Percentiles rank a stretch among this genome's conserved stretches.
These are phyloP conservation scores for Candoia aspera DNA, from an alignment of 2,113 vertebrate genomes.

Conservation along the genomic window DNA sequence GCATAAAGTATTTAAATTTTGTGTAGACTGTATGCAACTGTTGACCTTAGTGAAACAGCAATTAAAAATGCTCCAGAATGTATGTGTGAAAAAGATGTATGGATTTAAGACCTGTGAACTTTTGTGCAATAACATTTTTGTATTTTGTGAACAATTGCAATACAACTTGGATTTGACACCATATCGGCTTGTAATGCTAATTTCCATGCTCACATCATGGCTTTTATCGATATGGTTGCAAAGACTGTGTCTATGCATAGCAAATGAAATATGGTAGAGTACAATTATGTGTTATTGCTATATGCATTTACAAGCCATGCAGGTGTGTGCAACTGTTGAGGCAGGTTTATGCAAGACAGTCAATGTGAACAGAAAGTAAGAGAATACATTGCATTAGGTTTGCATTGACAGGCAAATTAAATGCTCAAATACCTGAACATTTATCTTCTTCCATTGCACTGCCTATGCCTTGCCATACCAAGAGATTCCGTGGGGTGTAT, in stretches of 20 bases:
- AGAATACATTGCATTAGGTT: background rate
- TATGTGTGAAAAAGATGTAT: background rate
- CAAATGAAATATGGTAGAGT: background rate
- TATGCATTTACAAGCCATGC: constrained; percentile 30
- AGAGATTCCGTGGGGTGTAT: background rate
- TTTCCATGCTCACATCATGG: background rate
- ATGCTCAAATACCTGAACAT: background rate
- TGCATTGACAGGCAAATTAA: background rate
- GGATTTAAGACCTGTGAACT: background rate
- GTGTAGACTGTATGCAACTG: background rate
- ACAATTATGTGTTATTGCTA: background rate
- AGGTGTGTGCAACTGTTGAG: constrained; percentile 21
- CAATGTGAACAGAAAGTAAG: background rate
- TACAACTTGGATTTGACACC: background rate
- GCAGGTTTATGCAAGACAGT: constrained; percentile 14
- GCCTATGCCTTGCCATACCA: background rate
- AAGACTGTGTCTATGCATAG: constrained; percentile 8
- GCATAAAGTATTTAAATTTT: background rate
- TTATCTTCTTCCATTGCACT: background rate
- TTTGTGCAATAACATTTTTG: background rate
- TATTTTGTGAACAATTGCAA: background rate
- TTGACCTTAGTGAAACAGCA: background rate
- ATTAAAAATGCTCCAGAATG: background rate
- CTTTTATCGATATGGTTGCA: background rate
- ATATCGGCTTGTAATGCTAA: background rate